Conservation (phyloP, 2,113 vertebrate species). For the Rhinolophus ferrumequinum region DNA sequence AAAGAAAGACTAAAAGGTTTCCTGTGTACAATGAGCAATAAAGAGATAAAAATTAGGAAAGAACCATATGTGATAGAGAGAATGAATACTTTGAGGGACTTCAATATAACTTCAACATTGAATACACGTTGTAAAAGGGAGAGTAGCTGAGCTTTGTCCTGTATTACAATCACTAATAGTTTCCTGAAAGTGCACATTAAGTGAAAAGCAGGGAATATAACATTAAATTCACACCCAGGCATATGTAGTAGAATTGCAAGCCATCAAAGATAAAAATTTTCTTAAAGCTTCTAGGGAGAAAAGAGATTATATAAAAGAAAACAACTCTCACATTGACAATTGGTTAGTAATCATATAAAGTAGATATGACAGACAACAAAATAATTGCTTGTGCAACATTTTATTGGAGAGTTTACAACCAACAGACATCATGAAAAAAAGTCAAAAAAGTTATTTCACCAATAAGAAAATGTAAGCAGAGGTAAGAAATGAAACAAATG, state of each 20-base stretch:
- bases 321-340: background rate
- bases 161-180: background rate
- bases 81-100: background rate
- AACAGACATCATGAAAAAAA: background rate
- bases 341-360: background rate
- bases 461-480: background rate
- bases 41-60: background rate
- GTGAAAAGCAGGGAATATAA: background rate
- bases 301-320: background rate
- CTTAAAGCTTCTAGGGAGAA: background rate
- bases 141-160: background rate
- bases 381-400: background rate
- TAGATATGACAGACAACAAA: background rate
- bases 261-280: background rate
- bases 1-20: background rate
- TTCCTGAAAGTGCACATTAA: background rate
- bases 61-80: background rate
- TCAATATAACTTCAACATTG: background rate
- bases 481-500: background rate
- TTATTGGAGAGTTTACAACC: background rate
- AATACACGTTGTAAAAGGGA: background rate
- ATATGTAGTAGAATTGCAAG: background rate
- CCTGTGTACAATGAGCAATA: background rate
- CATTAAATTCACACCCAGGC: background rate
- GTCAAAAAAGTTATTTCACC: background rate